Evolutionary conservation across 2,113 vertebrate genomes (phyloP), one percentile per base, ranked within the genome.

Genomic region (Istiophorus platypterus): DNA sequence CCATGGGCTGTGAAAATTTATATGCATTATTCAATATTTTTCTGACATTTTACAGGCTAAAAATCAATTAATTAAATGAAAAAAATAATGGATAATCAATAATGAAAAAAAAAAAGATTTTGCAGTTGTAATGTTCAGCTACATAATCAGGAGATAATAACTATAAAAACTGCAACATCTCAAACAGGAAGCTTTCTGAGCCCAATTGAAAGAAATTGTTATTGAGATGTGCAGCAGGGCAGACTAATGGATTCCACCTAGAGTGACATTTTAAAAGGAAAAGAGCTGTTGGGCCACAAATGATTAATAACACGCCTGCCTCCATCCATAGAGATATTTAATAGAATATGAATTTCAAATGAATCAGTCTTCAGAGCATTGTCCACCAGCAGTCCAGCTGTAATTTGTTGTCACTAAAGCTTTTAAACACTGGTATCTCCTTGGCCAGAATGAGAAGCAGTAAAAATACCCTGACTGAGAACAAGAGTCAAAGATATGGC

Each of bases 311-410:
- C 72, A 66, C 45, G 22, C 26, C 67, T 73, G 69, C 57, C 62
- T 79, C 76, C 29, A 57, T 80, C 78, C 63, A 80, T 22, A 56
- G 58, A 74, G 72, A 84, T 76, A 51, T 69, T 85, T 88, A 87
- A 89, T 86, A 88, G 87, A 92, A 90, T 88, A 81, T 90, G 74
- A 85, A 82, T 83, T 92, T 89, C 71, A 88, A 91, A 85, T 79
- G 56, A 85, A 70, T 84, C 51, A 18, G 70, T 72, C 76, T 58
- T 88, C 76, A 69, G 69, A 87, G 78, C 57, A 18, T 80, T 75
- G 74, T 87, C 81, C 77, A 57, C 62, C 49, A 29, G 69, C 10
- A 34, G 10, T 86, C 79, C 85, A 68, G 62, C 59, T 85, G 66
- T 77, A 90, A 89, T 91, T 81, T 85, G 77, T 82, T 88, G 84